Conservation (phyloP, 2,888 invertebrate species). For the Venustoraphidia nigricollis region DNA sequence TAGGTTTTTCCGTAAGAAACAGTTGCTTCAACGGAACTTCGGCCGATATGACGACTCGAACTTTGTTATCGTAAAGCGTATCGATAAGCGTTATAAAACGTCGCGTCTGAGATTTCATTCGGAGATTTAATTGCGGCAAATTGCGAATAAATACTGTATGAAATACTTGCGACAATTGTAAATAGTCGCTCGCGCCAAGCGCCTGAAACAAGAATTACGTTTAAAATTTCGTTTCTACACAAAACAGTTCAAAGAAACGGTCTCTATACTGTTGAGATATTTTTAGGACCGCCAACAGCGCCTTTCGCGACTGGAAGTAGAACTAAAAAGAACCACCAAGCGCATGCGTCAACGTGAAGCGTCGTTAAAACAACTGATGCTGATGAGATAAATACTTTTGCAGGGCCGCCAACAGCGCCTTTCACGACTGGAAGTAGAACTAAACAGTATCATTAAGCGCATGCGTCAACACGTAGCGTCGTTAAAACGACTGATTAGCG, state of each 20-base stretch:
- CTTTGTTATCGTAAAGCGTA: conserved; percentile 87
- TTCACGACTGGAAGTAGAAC: too few species aligned
- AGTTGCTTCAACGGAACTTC: conserved; percentile 61
- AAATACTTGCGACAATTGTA: conserved; percentile 83
- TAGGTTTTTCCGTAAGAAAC: conserved; percentile 40
- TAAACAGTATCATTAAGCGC: too few species aligned
- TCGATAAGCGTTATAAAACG: conserved; percentile 95
- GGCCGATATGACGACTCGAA: conserved; percentile 73
- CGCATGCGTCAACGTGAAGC: neutral
- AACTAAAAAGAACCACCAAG: neutral
- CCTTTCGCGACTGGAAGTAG: neutral
- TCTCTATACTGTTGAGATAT: too few species aligned
- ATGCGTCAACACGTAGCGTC: too few species aligned
- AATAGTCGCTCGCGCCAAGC: conserved; percentile 87
- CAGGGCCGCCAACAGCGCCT: too few species aligned
- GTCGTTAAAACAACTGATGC: too few species aligned
- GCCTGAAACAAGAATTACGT: conserved; percentile 40
- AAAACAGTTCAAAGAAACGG: too few species aligned
- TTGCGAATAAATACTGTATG: conserved; percentile 88
- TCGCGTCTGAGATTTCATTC: conserved; percentile 71
- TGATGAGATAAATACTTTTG: too few species aligned
- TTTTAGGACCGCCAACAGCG: too few species aligned
- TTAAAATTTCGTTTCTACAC: too few species aligned
- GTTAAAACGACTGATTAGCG: too few species aligned
- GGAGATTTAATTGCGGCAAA: conserved; percentile 68